A percentile compares a stretch with the other conserved stretches of the same genome.
These are phyloP conservation scores for Cephus runcator DNA, from an alignment of 2,888 invertebrate genomes.

Conservation along the genomic window DNA sequence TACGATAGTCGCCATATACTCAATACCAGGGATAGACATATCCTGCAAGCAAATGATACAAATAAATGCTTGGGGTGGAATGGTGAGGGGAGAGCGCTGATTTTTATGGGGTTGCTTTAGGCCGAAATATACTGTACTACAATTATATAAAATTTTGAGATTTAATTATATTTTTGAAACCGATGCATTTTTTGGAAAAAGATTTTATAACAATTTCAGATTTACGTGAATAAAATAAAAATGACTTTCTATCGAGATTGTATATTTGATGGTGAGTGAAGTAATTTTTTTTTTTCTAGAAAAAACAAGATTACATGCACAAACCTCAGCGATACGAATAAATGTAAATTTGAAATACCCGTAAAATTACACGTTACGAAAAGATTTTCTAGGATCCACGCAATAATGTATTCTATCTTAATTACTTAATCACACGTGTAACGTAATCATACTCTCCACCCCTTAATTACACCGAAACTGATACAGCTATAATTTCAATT, in stretches of 20 bases:
- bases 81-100: background rate
- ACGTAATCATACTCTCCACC: conserved; percentile 33
- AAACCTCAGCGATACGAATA: background rate
- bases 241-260: too few species aligned
- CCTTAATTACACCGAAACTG: conserved; percentile 41
- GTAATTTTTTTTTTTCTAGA: background rate
- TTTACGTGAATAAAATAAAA: background rate
- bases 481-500: conserved; percentile 46
- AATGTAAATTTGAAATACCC: background rate
- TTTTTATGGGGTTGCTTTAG: background rate
- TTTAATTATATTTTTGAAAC: background rate
- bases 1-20: background rate
- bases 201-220: background rate
- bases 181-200: background rate
- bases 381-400: background rate
- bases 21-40: background rate
- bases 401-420: conserved; percentile 21
- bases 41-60: background rate
- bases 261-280: background rate
- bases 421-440: conserved; percentile 34
- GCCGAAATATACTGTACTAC: background rate
- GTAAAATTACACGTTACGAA: conserved; percentile 2
- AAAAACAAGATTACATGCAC: background rate
- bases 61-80: background rate
- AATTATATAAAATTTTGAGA: background rate